Evolutionary conservation across 2,113 vertebrate species (phyloP).

Genomic region (Lasiurus borealis): DNA sequence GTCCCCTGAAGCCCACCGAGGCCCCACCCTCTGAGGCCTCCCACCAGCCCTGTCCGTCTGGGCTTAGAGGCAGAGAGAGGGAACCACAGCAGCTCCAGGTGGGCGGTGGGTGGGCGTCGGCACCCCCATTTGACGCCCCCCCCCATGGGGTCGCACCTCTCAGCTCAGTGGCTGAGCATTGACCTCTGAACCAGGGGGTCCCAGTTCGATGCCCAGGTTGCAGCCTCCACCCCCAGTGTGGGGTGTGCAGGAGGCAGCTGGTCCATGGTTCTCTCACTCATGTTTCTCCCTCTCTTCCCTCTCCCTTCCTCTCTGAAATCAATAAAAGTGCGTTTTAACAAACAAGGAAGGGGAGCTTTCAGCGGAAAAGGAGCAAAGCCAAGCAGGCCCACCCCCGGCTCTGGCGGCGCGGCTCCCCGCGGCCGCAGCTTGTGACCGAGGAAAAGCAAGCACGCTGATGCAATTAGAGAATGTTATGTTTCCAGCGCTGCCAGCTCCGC

Average conservation of each 20-base stretch:
- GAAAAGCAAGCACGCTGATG: background rate
- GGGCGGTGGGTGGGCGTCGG: too few relatives aligned
- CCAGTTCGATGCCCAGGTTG: too few relatives aligned
- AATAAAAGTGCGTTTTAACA: too few relatives aligned
- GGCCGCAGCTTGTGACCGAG: slow-evolving; percentile 19
- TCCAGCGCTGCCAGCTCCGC: background rate
- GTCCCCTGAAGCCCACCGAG: too few relatives aligned
- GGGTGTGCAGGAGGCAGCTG: too few relatives aligned
- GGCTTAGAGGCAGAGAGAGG: background rate
- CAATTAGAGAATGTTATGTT: slow-evolving; percentile 58
- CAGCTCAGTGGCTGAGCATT: too few relatives aligned
- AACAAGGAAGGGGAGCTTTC: background rate
- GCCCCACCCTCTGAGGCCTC: fast-evolving
- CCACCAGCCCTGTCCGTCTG: fast-evolving
- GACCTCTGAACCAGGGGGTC: too few relatives aligned
- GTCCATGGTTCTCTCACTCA: too few relatives aligned
- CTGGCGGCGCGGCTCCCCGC: background rate
- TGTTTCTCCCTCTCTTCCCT: too few relatives aligned
- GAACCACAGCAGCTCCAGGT: background rate
- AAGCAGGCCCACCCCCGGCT: background rate
- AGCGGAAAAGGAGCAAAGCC: background rate
- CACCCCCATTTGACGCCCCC: too few relatives aligned
- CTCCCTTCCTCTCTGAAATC: too few relatives aligned
- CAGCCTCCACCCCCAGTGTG: too few relatives aligned
- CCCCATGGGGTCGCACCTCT: background rate